phyloP scores from a whole-genome alignment of 2,113 vertebrate genomes.

The Vicugna pacos region DNA sequence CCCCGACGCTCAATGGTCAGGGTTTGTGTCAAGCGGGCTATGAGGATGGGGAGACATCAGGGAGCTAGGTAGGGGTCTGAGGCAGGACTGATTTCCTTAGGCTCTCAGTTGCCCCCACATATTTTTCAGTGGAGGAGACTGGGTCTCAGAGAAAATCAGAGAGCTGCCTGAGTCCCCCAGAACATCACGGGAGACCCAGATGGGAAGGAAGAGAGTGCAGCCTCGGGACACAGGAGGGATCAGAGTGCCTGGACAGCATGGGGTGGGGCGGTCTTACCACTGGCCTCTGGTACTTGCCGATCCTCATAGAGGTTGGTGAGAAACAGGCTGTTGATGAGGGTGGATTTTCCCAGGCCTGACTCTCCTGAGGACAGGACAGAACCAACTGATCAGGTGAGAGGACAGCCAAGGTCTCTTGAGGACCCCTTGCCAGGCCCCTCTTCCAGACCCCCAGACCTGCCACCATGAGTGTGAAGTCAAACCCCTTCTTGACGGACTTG shows the following conservation, averaged over 20 bases:
- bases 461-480: constrained; percentile 86
- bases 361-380: constrained; percentile 74
- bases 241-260: background rate
- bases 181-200: background rate
- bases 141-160: background rate
- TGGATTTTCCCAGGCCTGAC: constrained; percentile 86
- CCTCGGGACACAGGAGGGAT: background rate
- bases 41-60: background rate
- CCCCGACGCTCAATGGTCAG: constrained; percentile 81
- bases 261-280: constrained; percentile 70
- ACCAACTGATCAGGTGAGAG: background rate
- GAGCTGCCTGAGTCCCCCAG: background rate
- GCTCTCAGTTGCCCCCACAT: background rate
- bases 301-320: constrained; percentile 85
- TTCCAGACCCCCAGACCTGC: constrained; percentile 77
- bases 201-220: background rate
- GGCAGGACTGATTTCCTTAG: background rate
- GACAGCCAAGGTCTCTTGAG: background rate
- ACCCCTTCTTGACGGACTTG: constrained; percentile 85
- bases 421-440: background rate
- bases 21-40: constrained; percentile 77
- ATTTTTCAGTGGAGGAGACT: background rate
- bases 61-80: background rate
- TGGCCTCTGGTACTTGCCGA: constrained; percentile 76
- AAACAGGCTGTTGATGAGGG: constrained; percentile 86